Evolutionary conservation across 2,113 vertebrate species (phyloP), one percentile per base, ranked within the genome.

Genomic region (Bettongia penicillata): DNA sequence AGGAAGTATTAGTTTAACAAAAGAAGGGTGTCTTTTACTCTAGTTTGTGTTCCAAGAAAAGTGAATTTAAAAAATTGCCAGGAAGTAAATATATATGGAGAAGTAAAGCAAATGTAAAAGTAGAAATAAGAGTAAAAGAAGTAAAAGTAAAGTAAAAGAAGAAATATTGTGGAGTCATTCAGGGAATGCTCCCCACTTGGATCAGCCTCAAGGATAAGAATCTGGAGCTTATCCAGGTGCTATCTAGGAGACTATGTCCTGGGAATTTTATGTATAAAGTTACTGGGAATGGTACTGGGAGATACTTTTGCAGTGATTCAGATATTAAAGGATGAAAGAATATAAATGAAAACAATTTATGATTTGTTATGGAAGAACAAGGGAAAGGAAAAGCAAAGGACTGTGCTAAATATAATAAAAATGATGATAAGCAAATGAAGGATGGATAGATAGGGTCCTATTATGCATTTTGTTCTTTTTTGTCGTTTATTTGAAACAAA

Each of bases 241-340:
- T 77, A 43, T 77, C 37, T 77, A 16, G 37, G 19, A 6, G 12
- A 77, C 12, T n/a, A 84, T 84, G n/a, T 23, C 43, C 16, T 84
- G 37, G 19, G 19, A 53, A 57, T 6, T 94, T 55, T 94, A 96
- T 19, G 11, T 43, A 89, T 51, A 53, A 84, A 93, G 53, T 51
- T 49, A 61, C 89, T 51, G n/a, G 26, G 26, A 25, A 61, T 9
- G 49, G 2, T 93, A 26, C 16, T 96, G 25, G n/a, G 89, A 94
- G 57, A 97, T 97, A 68, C 92, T 84, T 89, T 90, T 89, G 25
- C 12, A 90, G 14, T 84, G 19, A 92, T 24, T 96, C 95, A 94
- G 57, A 93, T 94, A 94, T 96, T 11, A 92, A 55, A 89, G 95
- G 90, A 43, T 84, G 94, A 93, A 93, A 93, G 90, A 97, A 84